Evolutionary conservation across 1,140 invertebrate species (phyloP).

Genomic region (Laupala kohalensis): DNA sequence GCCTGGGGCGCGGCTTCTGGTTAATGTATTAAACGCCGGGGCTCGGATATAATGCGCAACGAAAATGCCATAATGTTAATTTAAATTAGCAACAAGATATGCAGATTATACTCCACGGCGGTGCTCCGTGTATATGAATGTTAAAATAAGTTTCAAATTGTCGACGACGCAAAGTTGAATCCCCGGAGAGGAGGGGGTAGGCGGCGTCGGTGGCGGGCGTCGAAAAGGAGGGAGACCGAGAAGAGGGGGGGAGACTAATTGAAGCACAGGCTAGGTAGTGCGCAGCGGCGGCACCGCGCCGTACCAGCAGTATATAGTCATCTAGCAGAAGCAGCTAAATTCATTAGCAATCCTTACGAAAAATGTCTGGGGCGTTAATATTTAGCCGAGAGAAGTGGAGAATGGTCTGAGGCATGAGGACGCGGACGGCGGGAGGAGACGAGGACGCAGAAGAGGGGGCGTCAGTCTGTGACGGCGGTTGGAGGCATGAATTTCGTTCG

Average conservation of each 20-base stretch:
- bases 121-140: constrained; percentile 28
- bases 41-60: constrained; percentile 5
- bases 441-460: neutral
- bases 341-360: constrained; percentile 10
- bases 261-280: constrained; percentile 1
- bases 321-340: constrained; percentile 11
- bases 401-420: neutral
- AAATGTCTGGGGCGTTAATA: constrained; percentile 12
- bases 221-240: neutral
- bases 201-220: constrained; percentile 7
- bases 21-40: neutral
- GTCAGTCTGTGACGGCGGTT: neutral
- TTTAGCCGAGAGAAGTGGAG: constrained; percentile 1
- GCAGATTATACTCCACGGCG: constrained; percentile 15
- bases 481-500: neutral
- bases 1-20: neutral
- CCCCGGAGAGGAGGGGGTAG: constrained; percentile 17
- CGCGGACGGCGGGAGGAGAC: neutral
- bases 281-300: constrained; percentile 2
- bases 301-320: constrained; percentile 7
- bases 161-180: constrained; percentile 29
- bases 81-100: constrained; percentile 20
- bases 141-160: constrained; percentile 35
- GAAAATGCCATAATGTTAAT: constrained; percentile 18
- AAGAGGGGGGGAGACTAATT: constrained; percentile 6